Conservation (phyloP, 2,113 vertebrate genomes). For the Neotragus moschatus region DNA sequence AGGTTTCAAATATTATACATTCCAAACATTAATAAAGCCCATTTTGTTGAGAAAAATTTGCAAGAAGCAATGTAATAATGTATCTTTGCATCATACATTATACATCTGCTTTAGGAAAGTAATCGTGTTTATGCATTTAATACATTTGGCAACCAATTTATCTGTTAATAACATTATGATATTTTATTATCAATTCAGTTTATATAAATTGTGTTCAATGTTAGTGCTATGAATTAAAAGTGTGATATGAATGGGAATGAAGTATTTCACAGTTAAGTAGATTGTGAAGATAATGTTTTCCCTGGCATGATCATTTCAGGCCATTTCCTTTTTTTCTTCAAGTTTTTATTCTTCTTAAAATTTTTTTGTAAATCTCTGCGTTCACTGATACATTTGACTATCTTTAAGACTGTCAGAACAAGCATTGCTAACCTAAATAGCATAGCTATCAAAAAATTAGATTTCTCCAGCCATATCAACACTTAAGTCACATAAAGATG, state of each 20-base stretch:
- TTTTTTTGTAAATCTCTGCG: not conserved
- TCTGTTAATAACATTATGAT: not conserved
- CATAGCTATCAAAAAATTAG: not conserved
- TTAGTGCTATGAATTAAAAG: not conserved
- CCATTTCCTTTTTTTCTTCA: not conserved
- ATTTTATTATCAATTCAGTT: slow-evolving; percentile 29
- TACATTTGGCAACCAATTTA: slow-evolving; percentile 10
- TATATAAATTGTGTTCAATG: not conserved
- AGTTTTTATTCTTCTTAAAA: not conserved
- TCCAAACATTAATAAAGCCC: not conserved
- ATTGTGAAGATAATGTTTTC: not conserved
- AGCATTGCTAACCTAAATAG: not conserved
- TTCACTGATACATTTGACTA: not conserved
- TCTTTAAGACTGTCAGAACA: not conserved
- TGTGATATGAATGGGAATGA: not conserved
- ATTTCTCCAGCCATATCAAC: not conserved
- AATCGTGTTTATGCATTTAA: not conserved
- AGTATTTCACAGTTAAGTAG: not conserved
- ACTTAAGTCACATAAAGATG: not conserved
- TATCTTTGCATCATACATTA: not conserved
- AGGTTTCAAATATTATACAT: not conserved
- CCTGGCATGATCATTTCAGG: not conserved
- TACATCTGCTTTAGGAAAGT: not conserved
- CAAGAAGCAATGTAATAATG: not conserved
- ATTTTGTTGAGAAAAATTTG: slow-evolving; percentile 3